Base-by-base conservation (phyloP, 2,888 invertebrate species). In the Phaonia tiefii region DNA sequence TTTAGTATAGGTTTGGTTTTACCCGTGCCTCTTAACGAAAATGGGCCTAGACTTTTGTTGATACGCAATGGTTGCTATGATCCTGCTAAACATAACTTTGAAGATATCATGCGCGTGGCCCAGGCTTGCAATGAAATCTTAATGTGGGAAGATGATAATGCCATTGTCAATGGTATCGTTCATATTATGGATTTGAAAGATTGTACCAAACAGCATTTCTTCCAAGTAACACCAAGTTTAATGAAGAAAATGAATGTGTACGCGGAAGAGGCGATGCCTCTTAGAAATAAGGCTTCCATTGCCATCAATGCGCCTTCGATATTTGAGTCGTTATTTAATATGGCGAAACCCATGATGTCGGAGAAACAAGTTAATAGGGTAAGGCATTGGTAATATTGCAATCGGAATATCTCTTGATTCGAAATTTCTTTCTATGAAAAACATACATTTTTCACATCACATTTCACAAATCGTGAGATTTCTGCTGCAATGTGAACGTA, bases 341-440 rank as follows among this genome's bases (percentile, higher is more conserved):
- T 94, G 60, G 88, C 94, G 31, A 92, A 92, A 85, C 87, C 91
- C 15, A 92, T 94, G 83, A 88, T 94, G 86, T 92, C 92, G 37
- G 92, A 92, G 60, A 94, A 94, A 87, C 88, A 93, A 84, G 92
- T 92, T 84, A 91, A 91, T 67, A 90, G 94, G 86, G 94, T 94
- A 90, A 89, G 91, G 88, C n/a, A n/a, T n/a, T n/a, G 31, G 31
- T 31, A 31, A 3, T 5, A 31, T 5, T 31, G 31, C 31, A 31
- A 31, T 44, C n/a, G 11, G 2, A 17, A 46, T 46, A 5, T 44
- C 2, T 44, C 11, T 44, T 44, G n/a, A n/a, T n/a, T n/a, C n/a
- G n/a, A n/a, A n/a, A n/a, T n/a, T n/a, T n/a, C n/a, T n/a, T n/a
- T n/a, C n/a, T n/a, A n/a, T n/a, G n/a, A n/a, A n/a, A n/a, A n/a